Evolutionary conservation across 2,888 invertebrate species (phyloP), one percentile per base, ranked within the genome.

Genomic region (Cephus runcator): DNA sequence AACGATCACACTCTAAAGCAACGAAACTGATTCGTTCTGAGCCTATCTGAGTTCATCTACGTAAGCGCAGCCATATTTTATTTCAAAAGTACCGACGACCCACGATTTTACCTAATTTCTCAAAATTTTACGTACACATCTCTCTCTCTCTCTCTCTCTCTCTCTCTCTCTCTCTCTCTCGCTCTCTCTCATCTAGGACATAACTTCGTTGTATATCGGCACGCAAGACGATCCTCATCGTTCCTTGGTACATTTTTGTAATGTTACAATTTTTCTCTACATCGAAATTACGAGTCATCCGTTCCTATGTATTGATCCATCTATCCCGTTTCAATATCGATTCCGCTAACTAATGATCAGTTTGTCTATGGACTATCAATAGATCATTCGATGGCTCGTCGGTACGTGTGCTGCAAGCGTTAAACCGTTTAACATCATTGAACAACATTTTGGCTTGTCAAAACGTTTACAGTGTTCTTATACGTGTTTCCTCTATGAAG

Each of bases 401-500:
- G 78, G 75, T 75, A 78, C 75, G 73, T 73, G 56, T 69, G 35
- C 34, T 34, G 68, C 75, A 75, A 78, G 78, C 75, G 34, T 75
- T 56, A 36, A 73, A 35, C 30, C 69, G n/a, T 84, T 83, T 89
- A 76, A 76, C 73, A 76, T 69, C 40, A 73, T 76, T 91, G 90
- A 91, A 90, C 91, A 90, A 91, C 90, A 91, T 91, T 91, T 89
- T 90, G 91, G 90, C 88, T 84, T 88, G 88, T 89, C 87, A 87
- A 88, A 89, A 88, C 86, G 87, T 88, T 86, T 85, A 83, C 85
- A 86, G 82, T 85, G 85, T 83, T 84, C 84, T 85, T 84, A 81
- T 83, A 83, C 82, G 33, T 83, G 84, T 85, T 83, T 80, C 81
- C 78, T 83, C 81, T 82, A 78, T 73, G 80, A 76, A 80, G 79